These are phyloP conservation scores for Menidia beryllina DNA, from an alignment of 2,113 vertebrate species.

Conservation along the genomic window DNA sequence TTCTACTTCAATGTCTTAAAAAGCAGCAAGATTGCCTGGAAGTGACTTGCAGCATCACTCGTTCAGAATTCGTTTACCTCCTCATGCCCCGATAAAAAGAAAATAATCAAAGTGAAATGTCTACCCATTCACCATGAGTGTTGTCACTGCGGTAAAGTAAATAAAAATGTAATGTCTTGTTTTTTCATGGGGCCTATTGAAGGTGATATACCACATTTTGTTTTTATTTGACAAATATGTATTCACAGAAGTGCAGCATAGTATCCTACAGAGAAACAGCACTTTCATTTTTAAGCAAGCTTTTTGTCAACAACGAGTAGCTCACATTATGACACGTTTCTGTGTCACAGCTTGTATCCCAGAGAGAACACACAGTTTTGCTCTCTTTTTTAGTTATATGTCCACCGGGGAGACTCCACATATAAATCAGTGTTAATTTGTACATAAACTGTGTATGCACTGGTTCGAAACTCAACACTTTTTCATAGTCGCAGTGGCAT, in stretches of 20 bases:
- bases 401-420: not conserved
- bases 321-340: not conserved
- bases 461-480: too few relatives aligned
- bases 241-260: not conserved
- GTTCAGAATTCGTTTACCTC: not conserved
- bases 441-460: not conserved
- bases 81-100: not conserved
- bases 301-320: not conserved
- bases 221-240: not conserved
- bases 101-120: not conserved
- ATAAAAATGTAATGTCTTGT: not conserved
- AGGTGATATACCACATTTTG: not conserved
- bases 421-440: not conserved
- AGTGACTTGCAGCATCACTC: not conserved
- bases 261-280: not conserved
- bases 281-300: not conserved
- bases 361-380: not conserved
- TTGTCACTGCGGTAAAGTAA: not conserved
- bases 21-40: not conserved
- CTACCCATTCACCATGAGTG: not conserved
- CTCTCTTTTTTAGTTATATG: not conserved
- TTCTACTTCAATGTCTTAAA: not conserved
- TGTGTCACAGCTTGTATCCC: not conserved
- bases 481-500: too few relatives aligned
- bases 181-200: not conserved